These are phyloP conservation scores for Gibbula magus DNA, from an alignment of 2,888 invertebrate species.

Conservation along the genomic window DNA sequence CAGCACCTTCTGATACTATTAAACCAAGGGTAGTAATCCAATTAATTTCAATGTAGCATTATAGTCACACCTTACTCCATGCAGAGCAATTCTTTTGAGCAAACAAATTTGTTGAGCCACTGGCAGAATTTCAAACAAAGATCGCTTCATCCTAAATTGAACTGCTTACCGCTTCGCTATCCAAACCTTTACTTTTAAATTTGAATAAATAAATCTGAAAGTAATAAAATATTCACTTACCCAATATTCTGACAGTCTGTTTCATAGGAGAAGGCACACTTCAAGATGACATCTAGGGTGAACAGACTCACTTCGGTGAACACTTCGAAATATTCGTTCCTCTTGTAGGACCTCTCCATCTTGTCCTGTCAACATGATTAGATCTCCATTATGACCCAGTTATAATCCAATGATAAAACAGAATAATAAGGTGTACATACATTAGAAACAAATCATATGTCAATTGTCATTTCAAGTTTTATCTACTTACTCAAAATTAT, in stretches of 20 bases:
- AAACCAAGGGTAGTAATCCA: too few species aligned
- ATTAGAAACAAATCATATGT: background rate
- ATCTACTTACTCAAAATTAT: too few species aligned
- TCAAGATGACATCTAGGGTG: constrained; percentile 63
- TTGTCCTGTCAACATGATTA: constrained; percentile 44
- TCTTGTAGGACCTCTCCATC: constrained; percentile 38
- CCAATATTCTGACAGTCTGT: constrained; percentile 57
- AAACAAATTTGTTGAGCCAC: too few species aligned
- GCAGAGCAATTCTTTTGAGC: too few species aligned
- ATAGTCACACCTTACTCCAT: too few species aligned
- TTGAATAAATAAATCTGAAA: background rate
- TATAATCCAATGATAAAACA: too few species aligned
- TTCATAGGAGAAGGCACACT: constrained; percentile 66
- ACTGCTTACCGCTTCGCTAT: too few species aligned
- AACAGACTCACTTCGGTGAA: constrained; percentile 51
- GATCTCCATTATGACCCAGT: background rate
- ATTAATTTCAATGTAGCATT: too few species aligned
- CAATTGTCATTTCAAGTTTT: too few species aligned
- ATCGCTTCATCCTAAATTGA: too few species aligned
- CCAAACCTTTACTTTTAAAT: background rate
- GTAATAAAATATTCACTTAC: constrained; percentile 32
- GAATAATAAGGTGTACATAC: background rate
- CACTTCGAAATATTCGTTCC: constrained; percentile 54
- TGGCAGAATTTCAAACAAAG: too few species aligned
- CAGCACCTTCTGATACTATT: too few species aligned